These are phyloP conservation scores for Rotaria sp. DNA, from an alignment of 2,888 invertebrate species.

Conservation along the genomic window DNA sequence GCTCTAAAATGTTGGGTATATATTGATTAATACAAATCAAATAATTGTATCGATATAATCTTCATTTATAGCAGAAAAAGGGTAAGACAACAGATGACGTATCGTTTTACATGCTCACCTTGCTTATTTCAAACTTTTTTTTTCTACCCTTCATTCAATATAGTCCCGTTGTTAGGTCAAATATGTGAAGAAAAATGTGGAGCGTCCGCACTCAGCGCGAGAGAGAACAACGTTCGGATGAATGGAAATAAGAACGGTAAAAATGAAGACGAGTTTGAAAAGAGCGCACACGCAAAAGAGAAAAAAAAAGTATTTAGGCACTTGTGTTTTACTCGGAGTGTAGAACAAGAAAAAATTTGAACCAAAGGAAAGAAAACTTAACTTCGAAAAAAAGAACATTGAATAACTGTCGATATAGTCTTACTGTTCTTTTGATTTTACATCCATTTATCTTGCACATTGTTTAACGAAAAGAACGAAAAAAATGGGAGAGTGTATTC, in stretches of 20 bases:
- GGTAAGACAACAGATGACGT: not conserved
- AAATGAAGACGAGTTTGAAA: slow-evolving; percentile 15
- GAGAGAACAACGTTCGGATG: not conserved
- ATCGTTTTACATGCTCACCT: not conserved
- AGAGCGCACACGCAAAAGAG: not conserved
- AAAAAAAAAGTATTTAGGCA: not conserved
- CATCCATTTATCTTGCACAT: not conserved
- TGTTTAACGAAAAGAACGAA: not conserved
- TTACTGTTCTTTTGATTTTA: not conserved
- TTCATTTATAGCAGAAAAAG: not conserved
- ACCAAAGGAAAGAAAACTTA: not conserved
- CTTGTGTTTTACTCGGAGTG: not conserved
- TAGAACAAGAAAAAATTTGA: not conserved
- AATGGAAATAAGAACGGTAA: slow-evolving; percentile 1
- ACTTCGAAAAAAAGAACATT: not conserved
- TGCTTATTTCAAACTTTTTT: not conserved
- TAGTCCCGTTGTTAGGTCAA: slow-evolving; percentile 24
- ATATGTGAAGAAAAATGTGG: not conserved
- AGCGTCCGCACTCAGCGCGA: not conserved
- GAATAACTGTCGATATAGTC: not conserved
- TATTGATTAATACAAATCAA: not conserved
- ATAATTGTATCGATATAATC: not conserved
- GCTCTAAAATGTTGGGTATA: not conserved
- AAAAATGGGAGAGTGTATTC: not conserved
- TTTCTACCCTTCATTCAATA: not conserved